A percentile compares a stretch with the other conserved stretches of the same genome.
Conservation (phyloP, 2,888 invertebrate species). For the Campoletis raptor region DNA sequence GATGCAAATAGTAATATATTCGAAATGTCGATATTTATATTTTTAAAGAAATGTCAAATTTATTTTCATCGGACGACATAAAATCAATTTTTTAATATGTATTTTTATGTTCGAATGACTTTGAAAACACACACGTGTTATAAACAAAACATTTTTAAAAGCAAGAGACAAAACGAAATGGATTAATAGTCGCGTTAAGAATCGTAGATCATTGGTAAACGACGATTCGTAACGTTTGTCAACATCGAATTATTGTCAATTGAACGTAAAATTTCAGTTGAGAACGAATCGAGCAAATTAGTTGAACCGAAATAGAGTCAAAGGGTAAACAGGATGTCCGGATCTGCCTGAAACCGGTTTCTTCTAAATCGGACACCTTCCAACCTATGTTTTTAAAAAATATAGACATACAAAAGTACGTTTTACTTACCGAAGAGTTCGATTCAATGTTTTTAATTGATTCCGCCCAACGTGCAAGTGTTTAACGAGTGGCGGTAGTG, state of each 20-base stretch:
- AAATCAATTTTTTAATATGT: background rate
- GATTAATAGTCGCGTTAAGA: constrained; percentile 11
- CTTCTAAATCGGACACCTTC: constrained; percentile 20
- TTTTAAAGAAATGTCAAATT: too few species aligned
- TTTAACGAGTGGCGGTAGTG: constrained; percentile 89
- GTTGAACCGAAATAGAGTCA: constrained; percentile 59
- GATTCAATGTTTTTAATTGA: constrained; percentile 90
- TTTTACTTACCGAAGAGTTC: constrained; percentile 88
- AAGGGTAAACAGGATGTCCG: constrained; percentile 75
- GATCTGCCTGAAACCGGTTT: constrained; percentile 65
- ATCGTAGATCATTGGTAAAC: constrained; percentile 21
- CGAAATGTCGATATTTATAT: too few species aligned
- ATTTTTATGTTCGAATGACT: background rate
- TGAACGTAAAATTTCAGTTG: constrained; percentile 60
- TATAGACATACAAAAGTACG: background rate
- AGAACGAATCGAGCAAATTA: constrained; percentile 70
- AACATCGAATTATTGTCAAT: constrained; percentile 41
- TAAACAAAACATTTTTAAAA: background rate
- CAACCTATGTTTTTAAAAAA: background rate
- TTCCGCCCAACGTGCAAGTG: constrained; percentile 92
- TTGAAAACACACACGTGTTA: background rate
- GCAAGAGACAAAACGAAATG: constrained; percentile 9
- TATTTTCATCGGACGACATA: background rate
- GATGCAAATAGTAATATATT: too few species aligned
- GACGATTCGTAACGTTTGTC: constrained; percentile 44